Evolutionary conservation across 2,888 invertebrate species (phyloP).

Genomic region (Hemistola chrysoprasaria): DNA sequence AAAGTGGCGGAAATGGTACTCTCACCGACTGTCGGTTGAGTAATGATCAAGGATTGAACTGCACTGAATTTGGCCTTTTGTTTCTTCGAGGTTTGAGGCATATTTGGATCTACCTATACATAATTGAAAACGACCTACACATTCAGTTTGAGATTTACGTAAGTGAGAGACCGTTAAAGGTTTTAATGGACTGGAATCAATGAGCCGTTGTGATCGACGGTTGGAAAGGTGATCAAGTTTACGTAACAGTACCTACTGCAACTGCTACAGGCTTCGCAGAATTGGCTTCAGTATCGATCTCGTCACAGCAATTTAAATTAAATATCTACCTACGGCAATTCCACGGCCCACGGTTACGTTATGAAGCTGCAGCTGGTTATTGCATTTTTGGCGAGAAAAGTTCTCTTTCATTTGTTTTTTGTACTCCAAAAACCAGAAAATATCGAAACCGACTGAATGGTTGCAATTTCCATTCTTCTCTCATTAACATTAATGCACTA

Average conservation of each 20-base stretch:
- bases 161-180: conserved; percentile 38
- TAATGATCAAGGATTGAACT: conserved; percentile 15
- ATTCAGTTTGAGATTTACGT: conserved; percentile 15
- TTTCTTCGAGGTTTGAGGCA: background rate
- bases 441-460: too few relatives aligned
- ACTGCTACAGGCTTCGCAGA: conserved; percentile 15
- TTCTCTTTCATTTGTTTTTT: too few relatives aligned
- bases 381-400: too few relatives aligned
- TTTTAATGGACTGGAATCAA: conserved; percentile 30
- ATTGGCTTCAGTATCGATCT: conserved; percentile 34
- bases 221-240: conserved; percentile 39
- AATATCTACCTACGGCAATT: conserved; percentile 1
- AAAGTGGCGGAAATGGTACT: conserved; percentile 64
- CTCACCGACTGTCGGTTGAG: conserved; percentile 36
- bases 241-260: conserved; percentile 28
- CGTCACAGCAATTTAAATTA: conserved; percentile 39
- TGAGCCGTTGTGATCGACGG: conserved; percentile 28
- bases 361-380: too few relatives aligned
- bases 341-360: too few relatives aligned
- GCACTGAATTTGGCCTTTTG: background rate
- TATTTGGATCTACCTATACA: background rate
- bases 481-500: too few relatives aligned
- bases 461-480: too few relatives aligned
- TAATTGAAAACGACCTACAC: background rate
- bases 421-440: too few relatives aligned